phyloP scores from a whole-genome alignment of 64 coral and sea anemone genomes.

The Stichodactyla helianthus region DNA sequence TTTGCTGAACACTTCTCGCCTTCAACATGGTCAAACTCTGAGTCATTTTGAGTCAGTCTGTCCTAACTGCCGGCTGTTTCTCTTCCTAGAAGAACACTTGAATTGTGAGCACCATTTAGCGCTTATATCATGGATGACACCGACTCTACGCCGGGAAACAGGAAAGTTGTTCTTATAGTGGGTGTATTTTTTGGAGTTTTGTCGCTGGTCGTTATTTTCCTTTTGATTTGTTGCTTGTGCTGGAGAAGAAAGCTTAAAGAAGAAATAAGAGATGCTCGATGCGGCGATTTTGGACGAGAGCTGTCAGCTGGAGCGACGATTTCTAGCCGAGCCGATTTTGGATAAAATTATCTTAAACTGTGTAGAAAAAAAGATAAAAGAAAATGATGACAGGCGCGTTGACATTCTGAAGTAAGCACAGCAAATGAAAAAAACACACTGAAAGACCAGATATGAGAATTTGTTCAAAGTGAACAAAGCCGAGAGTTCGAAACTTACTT shows the following conservation, averaged over 20 bases:
- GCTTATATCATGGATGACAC: slow-evolving; percentile 1
- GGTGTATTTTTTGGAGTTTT: slow-evolving; percentile 69
- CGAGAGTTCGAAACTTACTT: too few species aligned
- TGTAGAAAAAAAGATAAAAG: not conserved
- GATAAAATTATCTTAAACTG: not conserved
- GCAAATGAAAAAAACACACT: too few species aligned
- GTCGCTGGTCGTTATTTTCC: slow-evolving; percentile 34
- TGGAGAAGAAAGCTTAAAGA: slow-evolving; percentile 60
- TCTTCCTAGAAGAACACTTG: not conserved
- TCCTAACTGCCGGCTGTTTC: not conserved
- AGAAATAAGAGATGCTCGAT: slow-evolving; percentile 23
- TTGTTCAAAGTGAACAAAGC: too few species aligned
- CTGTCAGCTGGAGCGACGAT: slow-evolving; percentile 39
- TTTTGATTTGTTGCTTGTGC: slow-evolving; percentile 44
- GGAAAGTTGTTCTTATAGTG: slow-evolving; percentile 41
- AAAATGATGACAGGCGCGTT: not conserved
- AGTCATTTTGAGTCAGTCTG: not conserved
- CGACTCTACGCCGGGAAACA: not conserved
- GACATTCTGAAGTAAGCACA: not conserved
- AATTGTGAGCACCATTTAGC: not conserved
- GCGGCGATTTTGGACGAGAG: slow-evolving; percentile 5
- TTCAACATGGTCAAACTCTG: not conserved
- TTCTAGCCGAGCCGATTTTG: slow-evolving; percentile 39
- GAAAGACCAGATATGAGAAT: too few species aligned
- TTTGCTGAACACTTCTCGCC: not conserved